A percentile compares a stretch with the other conserved stretches of the same genome.
Evolutionary conservation across 1,140 invertebrate species (phyloP).

Genomic region (Drosophila asahinai): DNA sequence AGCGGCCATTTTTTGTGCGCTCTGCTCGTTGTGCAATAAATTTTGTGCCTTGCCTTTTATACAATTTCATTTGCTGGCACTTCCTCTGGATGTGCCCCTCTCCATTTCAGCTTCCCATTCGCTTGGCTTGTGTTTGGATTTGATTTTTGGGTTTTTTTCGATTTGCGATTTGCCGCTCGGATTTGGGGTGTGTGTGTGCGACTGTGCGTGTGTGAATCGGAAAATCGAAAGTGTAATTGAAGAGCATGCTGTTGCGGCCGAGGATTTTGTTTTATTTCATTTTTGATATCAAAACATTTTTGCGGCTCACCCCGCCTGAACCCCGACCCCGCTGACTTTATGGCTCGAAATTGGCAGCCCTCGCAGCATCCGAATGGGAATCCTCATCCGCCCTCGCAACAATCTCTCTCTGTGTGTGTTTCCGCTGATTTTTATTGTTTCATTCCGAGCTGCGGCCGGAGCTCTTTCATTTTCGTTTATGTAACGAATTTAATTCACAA

Average conservation of each 20-base stretch:
- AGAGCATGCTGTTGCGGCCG: constrained; percentile 74
- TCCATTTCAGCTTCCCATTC: constrained; percentile 55
- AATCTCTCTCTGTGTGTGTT: constrained; percentile 33
- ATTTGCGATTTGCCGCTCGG: constrained; percentile 75
- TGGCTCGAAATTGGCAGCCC: constrained; percentile 59
- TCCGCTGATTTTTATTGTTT: constrained; percentile 78
- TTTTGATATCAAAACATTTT: constrained; percentile 83
- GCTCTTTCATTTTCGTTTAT: constrained; percentile 68
- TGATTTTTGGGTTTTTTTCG: constrained; percentile 74
- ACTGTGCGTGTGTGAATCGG: constrained; percentile 54
- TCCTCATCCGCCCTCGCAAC: constrained; percentile 16
- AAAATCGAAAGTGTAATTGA: constrained; percentile 83
- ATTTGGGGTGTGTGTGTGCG: constrained; percentile 49
- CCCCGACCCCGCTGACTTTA: constrained; percentile 48
- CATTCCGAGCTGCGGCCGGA: constrained; percentile 41
- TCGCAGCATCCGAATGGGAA: constrained; percentile 8
- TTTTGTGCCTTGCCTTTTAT: constrained; percentile 81
- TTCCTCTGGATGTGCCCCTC: constrained; percentile 12
- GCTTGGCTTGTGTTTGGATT: constrained; percentile 79
- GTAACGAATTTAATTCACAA: constrained; percentile 79
- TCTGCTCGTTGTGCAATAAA: constrained; percentile 73
- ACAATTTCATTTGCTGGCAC: constrained; percentile 79
- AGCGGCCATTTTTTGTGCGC: constrained; percentile 66
- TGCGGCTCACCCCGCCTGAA: constrained; percentile 58
- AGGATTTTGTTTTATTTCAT: constrained; percentile 81